phyloP scores from a whole-genome alignment of 2,888 invertebrate species.

The Phalera bucephala region DNA sequence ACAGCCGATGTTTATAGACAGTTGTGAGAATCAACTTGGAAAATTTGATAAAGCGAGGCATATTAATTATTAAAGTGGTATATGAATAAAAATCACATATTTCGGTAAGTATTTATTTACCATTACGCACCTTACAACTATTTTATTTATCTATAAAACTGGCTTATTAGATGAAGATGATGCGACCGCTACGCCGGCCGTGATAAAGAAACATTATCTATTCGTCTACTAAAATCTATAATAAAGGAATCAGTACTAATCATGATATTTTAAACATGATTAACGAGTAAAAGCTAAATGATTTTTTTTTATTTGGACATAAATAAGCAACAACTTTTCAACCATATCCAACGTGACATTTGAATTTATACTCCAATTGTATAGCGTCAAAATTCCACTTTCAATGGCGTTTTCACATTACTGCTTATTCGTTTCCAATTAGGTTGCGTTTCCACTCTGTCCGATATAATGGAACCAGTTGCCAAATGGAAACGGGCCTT shows the following conservation, averaged over 20 bases:
- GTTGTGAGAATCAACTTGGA: no score
- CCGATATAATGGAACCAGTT: constrained; percentile 14
- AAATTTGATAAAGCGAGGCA: no score
- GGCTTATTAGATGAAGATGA: constrained; percentile 58
- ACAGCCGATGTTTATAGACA: no score
- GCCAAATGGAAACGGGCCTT: constrained; percentile 23
- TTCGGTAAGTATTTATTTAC: constrained; percentile 72
- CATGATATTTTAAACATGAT: constrained; percentile 31
- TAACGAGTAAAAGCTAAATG: constrained; percentile 22
- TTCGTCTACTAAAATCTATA: constrained; percentile 33
- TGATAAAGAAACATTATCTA: constrained; percentile 30
- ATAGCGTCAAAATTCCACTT: no score
- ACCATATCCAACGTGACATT: no score
- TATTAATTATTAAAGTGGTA: constrained; percentile 6
- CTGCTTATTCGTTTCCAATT: no score
- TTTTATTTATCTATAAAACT: constrained; percentile 65
- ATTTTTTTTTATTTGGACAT: no score
- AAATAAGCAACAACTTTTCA: no score
- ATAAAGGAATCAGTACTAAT: constrained; percentile 51
- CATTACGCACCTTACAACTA: constrained; percentile 70
- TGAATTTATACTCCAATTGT: no score
- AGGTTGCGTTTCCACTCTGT: constrained; percentile 30
- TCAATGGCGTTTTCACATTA: no score
- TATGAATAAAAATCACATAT: constrained; percentile 26
- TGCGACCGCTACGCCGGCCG: constrained; percentile 47